Evolutionary conservation across 2,113 vertebrate species (phyloP), one percentile per base, ranked within the genome.

Genomic region (Apeltes quadracus): DNA sequence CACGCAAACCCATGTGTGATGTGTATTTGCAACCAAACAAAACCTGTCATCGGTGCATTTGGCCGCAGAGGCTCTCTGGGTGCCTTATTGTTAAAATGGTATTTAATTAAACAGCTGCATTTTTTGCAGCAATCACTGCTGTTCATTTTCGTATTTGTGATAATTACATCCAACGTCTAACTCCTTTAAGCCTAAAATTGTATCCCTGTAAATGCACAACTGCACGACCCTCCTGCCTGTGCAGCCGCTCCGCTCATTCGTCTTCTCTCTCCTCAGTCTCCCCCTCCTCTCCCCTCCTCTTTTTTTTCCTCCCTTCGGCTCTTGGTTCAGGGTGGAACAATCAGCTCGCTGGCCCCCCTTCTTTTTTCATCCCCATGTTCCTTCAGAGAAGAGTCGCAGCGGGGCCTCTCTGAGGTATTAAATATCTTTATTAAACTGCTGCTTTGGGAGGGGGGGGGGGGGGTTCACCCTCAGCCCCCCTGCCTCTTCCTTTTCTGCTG

Each of bases 401-500:
- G 25, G 87, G 87, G 84, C 81, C 87, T 83, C 89, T 84, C 78
- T 77, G 74, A 86, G 82, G 90, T 88, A 89, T 91, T 90, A 92
- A 93, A 93, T 93, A 92, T 93, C 92, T 93, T 92, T 91, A 93
- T 92, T 92, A 93, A 90, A 90, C 87, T 86, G 78, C 87, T 78
- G 82, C 81, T 79, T 74, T 73, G 69, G 76, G 79, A 69, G n/a
- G n/a, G n/a, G n/a, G n/a, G n/a, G 29, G 29, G 29, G 29, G 29
- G 29, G 29, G 57, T 57, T 68, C 75, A 69, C 72, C 22, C 50
- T 44, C n/a, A 25, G 16, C 66, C 75, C 70, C 71, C 66, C 75
- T 65, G 69, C 81, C 65, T 79, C 61, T 74, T 73, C 50, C 78
- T 70, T 85, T 88, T 85, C 81, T 82, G 70, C 67, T 84, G 82